Base-by-base conservation (phyloP, 2,888 invertebrate species). In the Chirona hameri region DNA sequence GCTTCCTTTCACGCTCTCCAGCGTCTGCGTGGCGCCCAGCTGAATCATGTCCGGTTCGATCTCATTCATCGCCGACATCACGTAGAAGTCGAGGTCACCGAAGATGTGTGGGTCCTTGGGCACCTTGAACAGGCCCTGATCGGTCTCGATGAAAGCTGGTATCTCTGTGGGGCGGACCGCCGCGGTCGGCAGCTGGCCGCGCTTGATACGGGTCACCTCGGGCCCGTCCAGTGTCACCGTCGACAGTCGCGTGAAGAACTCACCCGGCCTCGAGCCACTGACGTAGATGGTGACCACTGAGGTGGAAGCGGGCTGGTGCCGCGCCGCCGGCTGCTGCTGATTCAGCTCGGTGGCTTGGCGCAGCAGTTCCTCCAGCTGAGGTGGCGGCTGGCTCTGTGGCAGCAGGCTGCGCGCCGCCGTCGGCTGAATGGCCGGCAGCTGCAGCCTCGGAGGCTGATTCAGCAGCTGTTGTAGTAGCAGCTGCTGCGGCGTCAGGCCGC, bases 231-330 rank as follows among this genome's bases (percentile, higher is more conserved):
- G 79, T 0, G 93, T 90, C 0, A 96, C 92, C 1, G 96, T 96
- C 14, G 95, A 95, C n/a, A 96, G 87, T 10, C 96, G 93, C 0
- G 96, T 96, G 86, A 95, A 96, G 87, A 96, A 96, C 88, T 96
- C 96, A 4, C 96, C 96, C 5, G 96, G 96, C 85, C 93, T 92
- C 87, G 93, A 91, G 9, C 96, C 96, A 57, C 96, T 96, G 15
- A 96, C 94, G 86, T 95, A 96, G 15, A 96, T 88, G 14, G 96
- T 96, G 52, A 96, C 92, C 3, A 96, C 91, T n/a, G 85, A 86
- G 18, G 86, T 86, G 57, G 85, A 82, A 0, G 84, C 82, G 0
- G 82, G 83, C 14, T 82, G 57, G 39, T 83, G 83, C 7, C 83
- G 83, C 27, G 83, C 82, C 10, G 27, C 10, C n/a, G 65, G n/a